Percentiles rank a stretch among this genome's conserved stretches.
Evolutionary conservation across 2,888 invertebrate genomes (phyloP).

Genomic region (Patella depressa): DNA sequence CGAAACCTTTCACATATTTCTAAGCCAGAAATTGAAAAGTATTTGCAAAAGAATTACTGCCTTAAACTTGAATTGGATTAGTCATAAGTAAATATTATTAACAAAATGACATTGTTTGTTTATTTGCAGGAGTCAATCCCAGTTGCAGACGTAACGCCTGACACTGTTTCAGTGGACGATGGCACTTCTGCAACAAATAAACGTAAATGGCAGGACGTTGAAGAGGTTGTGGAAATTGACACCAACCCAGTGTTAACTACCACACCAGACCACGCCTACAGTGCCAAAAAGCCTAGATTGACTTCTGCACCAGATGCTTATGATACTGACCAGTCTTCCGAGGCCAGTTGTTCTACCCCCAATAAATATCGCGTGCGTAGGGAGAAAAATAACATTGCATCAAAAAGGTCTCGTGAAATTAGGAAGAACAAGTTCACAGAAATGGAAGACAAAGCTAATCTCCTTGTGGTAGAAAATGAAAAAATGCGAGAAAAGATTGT

Average conservation of each 20-base stretch:
- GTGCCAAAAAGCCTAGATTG: conserved; percentile 38
- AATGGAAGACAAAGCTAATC: conserved; percentile 60
- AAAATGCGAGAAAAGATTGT: conserved; percentile 52
- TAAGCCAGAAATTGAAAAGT: too few species aligned
- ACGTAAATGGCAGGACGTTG: conserved; percentile 24
- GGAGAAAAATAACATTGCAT: conserved; percentile 66
- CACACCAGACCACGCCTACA: conserved; percentile 51
- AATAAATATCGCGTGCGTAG: conserved; percentile 52
- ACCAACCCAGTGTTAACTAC: conserved; percentile 20
- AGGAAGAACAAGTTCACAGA: conserved; percentile 59
- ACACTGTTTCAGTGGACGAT: conserved; percentile 9
- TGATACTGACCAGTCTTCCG: conserved; percentile 20
- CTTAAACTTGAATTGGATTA: too few species aligned
- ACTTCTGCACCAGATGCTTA: conserved; percentile 1
- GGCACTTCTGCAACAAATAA: conserved; percentile 12
- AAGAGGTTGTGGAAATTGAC: conserved; percentile 25
- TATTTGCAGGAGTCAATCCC: background rate
- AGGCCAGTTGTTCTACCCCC: conserved; percentile 14
- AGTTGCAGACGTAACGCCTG: conserved; percentile 4
- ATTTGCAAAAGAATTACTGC: too few species aligned
- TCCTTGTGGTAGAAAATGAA: conserved; percentile 56
- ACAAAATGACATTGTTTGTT: too few species aligned
- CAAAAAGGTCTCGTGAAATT: conserved; percentile 61
- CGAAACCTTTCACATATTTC: too few species aligned
- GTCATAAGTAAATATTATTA: too few species aligned